Evolutionary conservation across 2,888 invertebrate species (phyloP).

Genomic region (Drosophila kambysellisi): DNA sequence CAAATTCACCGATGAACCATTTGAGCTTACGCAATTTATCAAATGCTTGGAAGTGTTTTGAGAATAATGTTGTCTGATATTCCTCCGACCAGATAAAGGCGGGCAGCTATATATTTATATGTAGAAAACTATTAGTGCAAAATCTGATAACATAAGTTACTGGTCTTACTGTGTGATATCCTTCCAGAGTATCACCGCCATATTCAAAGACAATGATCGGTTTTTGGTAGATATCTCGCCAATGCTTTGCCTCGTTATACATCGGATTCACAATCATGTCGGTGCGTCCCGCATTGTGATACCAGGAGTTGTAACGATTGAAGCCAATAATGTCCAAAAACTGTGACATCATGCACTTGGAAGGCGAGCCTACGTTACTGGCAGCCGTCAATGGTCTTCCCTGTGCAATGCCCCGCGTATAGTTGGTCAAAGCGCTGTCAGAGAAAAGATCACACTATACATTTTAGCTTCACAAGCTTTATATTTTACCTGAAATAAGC

Average conservation of each 20-base stretch:
- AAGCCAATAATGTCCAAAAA: conserved; percentile 96
- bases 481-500: conserved; percentile 90
- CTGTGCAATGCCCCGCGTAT: conserved; percentile 59
- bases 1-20: conserved; percentile 98
- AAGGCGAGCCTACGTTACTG: conserved; percentile 85
- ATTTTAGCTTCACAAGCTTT: not conserved
- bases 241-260: conserved; percentile 90
- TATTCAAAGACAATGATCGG: conserved; percentile 98
- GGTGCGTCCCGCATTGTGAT: conserved; percentile 92
- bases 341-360: conserved; percentile 75
- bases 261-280: conserved; percentile 91
- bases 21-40: conserved; percentile 90
- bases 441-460: conserved; percentile 38
- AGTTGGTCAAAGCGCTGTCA: conserved; percentile 88
- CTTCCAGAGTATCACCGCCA: conserved; percentile 97
- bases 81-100: conserved; percentile 97
- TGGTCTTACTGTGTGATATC: conserved; percentile 92
- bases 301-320: conserved; percentile 99
- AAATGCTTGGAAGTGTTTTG: conserved; percentile 96
- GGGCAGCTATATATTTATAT: conserved; percentile 87
- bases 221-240: conserved; percentile 92
- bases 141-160: not conserved
- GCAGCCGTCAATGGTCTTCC: conserved; percentile 94
- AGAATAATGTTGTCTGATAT: conserved; percentile 93
- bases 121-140: not conserved